Conservation (phyloP, 1,140 invertebrate species). For the Tyrophagus putrescentiae region DNA sequence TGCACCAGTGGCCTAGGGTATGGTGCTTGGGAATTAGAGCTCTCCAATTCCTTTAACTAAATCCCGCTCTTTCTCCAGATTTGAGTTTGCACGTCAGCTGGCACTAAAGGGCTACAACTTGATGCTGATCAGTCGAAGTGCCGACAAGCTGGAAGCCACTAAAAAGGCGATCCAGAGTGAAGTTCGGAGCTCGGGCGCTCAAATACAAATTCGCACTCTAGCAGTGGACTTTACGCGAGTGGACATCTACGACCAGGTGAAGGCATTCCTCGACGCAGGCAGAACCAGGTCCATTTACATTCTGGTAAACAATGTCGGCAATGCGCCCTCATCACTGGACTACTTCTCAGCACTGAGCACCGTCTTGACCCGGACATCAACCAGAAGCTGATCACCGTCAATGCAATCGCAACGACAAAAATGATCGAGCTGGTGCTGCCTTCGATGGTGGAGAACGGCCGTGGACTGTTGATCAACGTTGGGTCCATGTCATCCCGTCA, state of each 20-base stretch:
- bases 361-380: neutral
- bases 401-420: conserved; percentile 27
- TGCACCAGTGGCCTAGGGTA: too few relatives aligned
- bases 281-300: neutral
- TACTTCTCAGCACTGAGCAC: too few relatives aligned
- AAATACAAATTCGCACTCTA: neutral
- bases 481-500: conserved; percentile 57
- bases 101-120: too few relatives aligned
- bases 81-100: too few relatives aligned
- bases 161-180: neutral
- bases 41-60: too few relatives aligned
- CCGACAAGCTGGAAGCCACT: too few relatives aligned
- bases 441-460: conserved; percentile 62
- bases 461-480: conserved; percentile 80
- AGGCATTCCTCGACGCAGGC: neutral
- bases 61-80: too few relatives aligned
- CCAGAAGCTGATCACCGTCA: conserved; percentile 16
- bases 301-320: neutral
- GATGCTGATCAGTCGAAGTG: too few relatives aligned
- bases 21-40: too few relatives aligned
- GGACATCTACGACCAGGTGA: neutral
- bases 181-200: too few relatives aligned
- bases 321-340: too few relatives aligned
- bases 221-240: neutral
- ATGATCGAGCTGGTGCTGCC: conserved; percentile 74